phyloP scores from a whole-genome alignment of 1,140 invertebrate species.

The Temnothorax nylanderi region DNA sequence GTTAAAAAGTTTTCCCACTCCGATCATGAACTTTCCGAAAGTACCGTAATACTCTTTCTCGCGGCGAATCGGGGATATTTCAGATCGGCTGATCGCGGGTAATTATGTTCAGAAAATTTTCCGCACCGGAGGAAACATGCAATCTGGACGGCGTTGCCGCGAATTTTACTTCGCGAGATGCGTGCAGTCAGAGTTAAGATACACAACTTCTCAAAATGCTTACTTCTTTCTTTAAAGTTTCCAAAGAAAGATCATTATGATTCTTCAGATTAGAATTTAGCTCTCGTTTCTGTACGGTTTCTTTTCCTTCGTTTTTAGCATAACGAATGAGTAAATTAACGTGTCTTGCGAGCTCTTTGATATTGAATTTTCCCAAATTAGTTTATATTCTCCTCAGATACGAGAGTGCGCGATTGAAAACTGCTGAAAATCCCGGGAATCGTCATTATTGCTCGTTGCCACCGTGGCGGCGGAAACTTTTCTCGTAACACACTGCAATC shows the following conservation, averaged over 20 bases:
- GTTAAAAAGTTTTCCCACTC: conserved; percentile 52
- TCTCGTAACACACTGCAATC: conserved; percentile 29
- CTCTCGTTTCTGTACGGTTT: not conserved
- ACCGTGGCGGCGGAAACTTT: not conserved
- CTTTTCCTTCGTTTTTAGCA: too few relatives aligned
- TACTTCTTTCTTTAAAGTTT: not conserved
- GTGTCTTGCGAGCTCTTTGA: too few relatives aligned
- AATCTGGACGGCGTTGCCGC: not conserved
- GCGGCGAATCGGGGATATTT: not conserved
- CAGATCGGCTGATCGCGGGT: conserved; percentile 38
- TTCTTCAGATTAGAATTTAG: not conserved
- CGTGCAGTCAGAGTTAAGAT: not conserved
- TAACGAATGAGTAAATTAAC: too few relatives aligned
- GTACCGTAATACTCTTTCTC: not conserved
- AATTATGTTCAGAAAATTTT: conserved; percentile 48
- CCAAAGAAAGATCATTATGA: not conserved
- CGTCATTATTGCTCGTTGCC: not conserved
- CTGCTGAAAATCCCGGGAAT: not conserved
- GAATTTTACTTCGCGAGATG: not conserved
- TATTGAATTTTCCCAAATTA: too few relatives aligned
- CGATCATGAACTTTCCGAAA: conserved; percentile 44
- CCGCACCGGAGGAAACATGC: not conserved
- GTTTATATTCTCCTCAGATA: not conserved
- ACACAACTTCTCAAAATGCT: not conserved
- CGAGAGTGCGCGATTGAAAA: conserved; percentile 1